A percentile compares a stretch with the other conserved stretches of the same genome.
Conservation (phyloP, 2,113 vertebrate genomes). For the Burhinus bistriatus region DNA sequence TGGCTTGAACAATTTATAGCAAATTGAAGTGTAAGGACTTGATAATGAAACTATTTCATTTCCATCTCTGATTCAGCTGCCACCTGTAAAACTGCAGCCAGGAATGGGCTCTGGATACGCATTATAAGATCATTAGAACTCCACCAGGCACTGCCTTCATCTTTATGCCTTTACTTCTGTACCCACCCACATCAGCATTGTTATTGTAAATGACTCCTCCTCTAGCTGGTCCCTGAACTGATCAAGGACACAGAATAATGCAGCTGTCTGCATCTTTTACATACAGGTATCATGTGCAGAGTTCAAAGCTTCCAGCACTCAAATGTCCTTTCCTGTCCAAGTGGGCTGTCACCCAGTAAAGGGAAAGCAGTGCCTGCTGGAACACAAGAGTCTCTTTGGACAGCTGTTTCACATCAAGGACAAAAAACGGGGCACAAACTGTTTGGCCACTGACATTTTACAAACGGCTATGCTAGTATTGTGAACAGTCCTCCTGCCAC, state of each 20-base stretch:
- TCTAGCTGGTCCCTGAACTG: background rate
- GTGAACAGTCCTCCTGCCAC: background rate
- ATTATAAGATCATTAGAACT: background rate
- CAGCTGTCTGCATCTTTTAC: background rate
- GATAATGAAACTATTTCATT: conserved; percentile 23
- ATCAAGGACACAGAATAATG: background rate
- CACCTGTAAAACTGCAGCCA: background rate
- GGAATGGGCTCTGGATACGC: background rate
- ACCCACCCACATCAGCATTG: background rate
- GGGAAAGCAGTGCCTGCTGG: background rate
- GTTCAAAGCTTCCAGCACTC: background rate
- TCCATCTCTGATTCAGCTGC: background rate
- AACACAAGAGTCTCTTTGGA: background rate
- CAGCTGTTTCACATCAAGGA: background rate
- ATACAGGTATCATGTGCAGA: background rate
- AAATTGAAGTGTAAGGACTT: conserved; percentile 35
- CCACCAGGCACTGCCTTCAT: background rate
- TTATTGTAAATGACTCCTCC: background rate
- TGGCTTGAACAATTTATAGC: conserved; percentile 9
- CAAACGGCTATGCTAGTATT: background rate
- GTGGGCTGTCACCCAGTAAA: background rate
- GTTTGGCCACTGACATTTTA: background rate
- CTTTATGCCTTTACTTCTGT: background rate
- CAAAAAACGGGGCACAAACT: background rate
- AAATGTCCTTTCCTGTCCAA: background rate